Conservation (phyloP, 2,888 invertebrate genomes). For the Tigriopus californicus region DNA sequence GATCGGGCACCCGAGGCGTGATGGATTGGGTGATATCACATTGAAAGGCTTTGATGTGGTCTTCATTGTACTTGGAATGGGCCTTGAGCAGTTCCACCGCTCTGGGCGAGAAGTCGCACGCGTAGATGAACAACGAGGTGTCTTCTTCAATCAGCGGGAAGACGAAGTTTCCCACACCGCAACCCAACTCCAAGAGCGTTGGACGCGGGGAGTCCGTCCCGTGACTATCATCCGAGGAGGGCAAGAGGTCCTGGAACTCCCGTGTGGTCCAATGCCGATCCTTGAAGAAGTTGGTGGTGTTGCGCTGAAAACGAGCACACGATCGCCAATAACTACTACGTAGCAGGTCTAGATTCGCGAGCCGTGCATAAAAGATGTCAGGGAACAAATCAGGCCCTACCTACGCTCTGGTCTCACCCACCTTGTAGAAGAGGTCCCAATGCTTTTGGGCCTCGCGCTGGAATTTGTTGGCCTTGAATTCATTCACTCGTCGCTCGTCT, state of each 20-base stretch:
- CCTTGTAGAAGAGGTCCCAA: constrained; percentile 90
- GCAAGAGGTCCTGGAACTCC: constrained; percentile 67
- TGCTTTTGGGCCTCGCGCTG: constrained; percentile 66
- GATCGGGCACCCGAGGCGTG: constrained; percentile 35
- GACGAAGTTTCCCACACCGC: constrained; percentile 88
- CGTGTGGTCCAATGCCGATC: constrained; percentile 91
- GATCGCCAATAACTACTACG: too few species aligned
- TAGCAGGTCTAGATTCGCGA: too few species aligned
- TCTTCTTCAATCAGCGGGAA: constrained; percentile 65
- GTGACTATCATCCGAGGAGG: constrained; percentile 23
- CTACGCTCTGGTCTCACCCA: too few species aligned
- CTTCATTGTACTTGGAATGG: constrained; percentile 41
- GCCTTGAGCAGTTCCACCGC: constrained; percentile 65
- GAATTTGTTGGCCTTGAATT: constrained; percentile 49
- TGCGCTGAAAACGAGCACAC: constrained; percentile 35
- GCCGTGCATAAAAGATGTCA: too few species aligned
- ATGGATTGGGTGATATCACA: constrained; percentile 57
- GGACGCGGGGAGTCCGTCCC: constrained; percentile 17
- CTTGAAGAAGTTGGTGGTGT: constrained; percentile 79
- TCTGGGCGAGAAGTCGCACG: constrained; percentile 80
- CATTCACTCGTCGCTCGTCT: neutral
- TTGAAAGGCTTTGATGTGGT: constrained; percentile 54
- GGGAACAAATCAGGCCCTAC: too few species aligned
- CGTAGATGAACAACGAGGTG: constrained; percentile 45
- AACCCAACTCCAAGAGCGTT: constrained; percentile 39